Percentiles rank a stretch among this genome's conserved stretches.
phyloP scores from a whole-genome alignment of 2,888 invertebrate species.

The Epsilonema sp. region DNA sequence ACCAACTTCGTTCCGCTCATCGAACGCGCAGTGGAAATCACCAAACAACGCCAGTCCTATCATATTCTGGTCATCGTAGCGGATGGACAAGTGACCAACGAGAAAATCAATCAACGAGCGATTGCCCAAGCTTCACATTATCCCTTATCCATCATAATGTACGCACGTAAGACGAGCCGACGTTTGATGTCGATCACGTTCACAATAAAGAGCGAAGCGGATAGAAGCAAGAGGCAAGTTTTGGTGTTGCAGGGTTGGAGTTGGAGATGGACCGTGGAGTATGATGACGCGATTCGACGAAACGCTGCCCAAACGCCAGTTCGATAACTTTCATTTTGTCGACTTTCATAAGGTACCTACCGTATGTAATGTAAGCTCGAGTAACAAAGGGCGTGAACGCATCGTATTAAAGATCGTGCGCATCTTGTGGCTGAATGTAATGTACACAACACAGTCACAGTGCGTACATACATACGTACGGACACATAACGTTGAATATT shows the following conservation, averaged over 20 bases:
- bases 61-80: slow-evolving; percentile 38
- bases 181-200: neutral
- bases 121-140: slow-evolving; percentile 34
- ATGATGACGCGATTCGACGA: slow-evolving; percentile 38
- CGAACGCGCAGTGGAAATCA: slow-evolving; percentile 33
- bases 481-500: too few relatives aligned
- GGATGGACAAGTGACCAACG: slow-evolving; percentile 34
- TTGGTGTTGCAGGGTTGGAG: slow-evolving; percentile 29
- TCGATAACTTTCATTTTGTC: slow-evolving; percentile 40
- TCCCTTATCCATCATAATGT: slow-evolving; percentile 37
- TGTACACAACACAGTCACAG: too few relatives aligned
- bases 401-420: too few relatives aligned
- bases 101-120: slow-evolving; percentile 32
- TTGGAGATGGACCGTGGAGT: slow-evolving; percentile 39
- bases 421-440: too few relatives aligned
- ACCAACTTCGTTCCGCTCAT: slow-evolving; percentile 39
- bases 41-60: slow-evolving; percentile 31
- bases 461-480: too few relatives aligned
- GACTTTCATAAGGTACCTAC: slow-evolving; percentile 32
- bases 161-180: slow-evolving; percentile 4
- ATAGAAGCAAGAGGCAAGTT: slow-evolving; percentile 8
- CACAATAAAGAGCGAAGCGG: neutral
- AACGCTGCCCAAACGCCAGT: slow-evolving; percentile 33
- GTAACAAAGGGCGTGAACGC: too few relatives aligned
- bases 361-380: too few relatives aligned